phyloP scores from a whole-genome alignment of 2,888 invertebrate genomes.

The Megaustenia siamemsis region DNA sequence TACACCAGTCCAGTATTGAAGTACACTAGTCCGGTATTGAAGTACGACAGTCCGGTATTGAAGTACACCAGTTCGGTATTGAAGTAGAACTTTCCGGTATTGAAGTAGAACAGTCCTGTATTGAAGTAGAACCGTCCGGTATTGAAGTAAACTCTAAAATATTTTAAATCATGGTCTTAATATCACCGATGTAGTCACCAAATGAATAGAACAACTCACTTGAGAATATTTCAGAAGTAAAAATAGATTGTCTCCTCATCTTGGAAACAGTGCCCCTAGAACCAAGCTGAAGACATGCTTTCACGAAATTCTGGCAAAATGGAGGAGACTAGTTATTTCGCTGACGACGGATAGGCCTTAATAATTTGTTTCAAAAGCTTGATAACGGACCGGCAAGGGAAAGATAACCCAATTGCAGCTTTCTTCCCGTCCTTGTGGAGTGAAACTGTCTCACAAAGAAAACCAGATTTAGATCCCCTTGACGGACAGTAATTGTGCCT shows the following conservation, averaged over 20 bases:
- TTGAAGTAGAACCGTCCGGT: too few relatives aligned
- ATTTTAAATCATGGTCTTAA: too few relatives aligned
- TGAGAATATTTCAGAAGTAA: slow-evolving; percentile 9
- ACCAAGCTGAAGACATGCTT: slow-evolving; percentile 20
- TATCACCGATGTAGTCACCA: too few relatives aligned
- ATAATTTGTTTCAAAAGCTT: slow-evolving; percentile 50
- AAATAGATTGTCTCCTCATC: background rate
- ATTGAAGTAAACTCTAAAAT: too few relatives aligned
- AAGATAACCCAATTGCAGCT: slow-evolving; percentile 45
- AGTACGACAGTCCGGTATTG: too few relatives aligned
- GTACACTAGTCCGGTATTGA: too few relatives aligned
- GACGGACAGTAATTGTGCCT: slow-evolving; percentile 47
- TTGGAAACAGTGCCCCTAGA: background rate
- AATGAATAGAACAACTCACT: background rate
- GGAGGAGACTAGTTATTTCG: slow-evolving; percentile 39
- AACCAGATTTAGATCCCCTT: slow-evolving; percentile 51
- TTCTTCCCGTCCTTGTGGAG: slow-evolving; percentile 25
- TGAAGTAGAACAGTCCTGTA: too few relatives aligned
- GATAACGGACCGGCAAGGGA: slow-evolving; percentile 30
- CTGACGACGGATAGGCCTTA: slow-evolving; percentile 31
- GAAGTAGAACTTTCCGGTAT: too few relatives aligned
- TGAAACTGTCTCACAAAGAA: slow-evolving; percentile 31
- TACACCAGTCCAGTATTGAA: too few relatives aligned
- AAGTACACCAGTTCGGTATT: too few relatives aligned
- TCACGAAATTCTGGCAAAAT: slow-evolving; percentile 27